Percentiles rank a stretch among this genome's conserved stretches.
These are phyloP conservation scores for Adelognathus sp. DNA, from an alignment of 2,888 invertebrate species.

Conservation along the genomic window DNA sequence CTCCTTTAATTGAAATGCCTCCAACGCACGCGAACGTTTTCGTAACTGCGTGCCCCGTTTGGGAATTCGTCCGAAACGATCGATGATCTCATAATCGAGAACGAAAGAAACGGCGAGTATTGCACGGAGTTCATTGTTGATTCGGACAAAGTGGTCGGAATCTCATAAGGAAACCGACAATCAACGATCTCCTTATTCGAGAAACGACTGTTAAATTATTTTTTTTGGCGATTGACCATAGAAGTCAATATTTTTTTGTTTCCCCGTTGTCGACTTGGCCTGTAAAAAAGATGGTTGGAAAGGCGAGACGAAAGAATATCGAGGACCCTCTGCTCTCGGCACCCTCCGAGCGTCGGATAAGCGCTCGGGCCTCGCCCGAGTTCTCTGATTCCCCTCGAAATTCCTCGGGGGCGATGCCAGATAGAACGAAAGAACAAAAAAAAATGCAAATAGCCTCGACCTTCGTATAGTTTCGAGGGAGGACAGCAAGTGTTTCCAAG, in stretches of 20 bases:
- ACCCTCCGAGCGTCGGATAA: conserved; percentile 45
- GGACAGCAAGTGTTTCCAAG: conserved; percentile 57
- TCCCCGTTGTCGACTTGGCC: background rate
- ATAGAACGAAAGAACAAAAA: conserved; percentile 1
- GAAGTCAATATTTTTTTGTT: background rate
- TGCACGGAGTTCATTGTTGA: conserved; percentile 17
- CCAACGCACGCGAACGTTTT: conserved; percentile 70
- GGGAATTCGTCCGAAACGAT: conserved; percentile 72
- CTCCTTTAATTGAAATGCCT: conserved; percentile 75
- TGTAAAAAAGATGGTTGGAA: conserved; percentile 44
- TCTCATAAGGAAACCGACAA: conserved; percentile 14
- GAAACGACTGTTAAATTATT: background rate
- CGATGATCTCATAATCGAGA: conserved; percentile 63
- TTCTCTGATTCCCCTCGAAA: conserved; percentile 56
- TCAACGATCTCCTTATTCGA: conserved; percentile 12
- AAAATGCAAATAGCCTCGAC: conserved; percentile 55
- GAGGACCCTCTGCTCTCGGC: conserved; percentile 37
- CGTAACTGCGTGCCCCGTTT: conserved; percentile 69
- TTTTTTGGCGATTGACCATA: no score
- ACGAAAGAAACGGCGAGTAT: conserved; percentile 9
- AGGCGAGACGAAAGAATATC: conserved; percentile 50
- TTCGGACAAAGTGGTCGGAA: conserved; percentile 38
- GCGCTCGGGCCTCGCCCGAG: conserved; percentile 26
- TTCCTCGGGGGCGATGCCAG: conserved; percentile 37
- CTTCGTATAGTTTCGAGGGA: conserved; percentile 38